Evolutionary conservation across 2,888 invertebrate genomes (phyloP).

Genomic region (Drosophila suboccidentalis): DNA sequence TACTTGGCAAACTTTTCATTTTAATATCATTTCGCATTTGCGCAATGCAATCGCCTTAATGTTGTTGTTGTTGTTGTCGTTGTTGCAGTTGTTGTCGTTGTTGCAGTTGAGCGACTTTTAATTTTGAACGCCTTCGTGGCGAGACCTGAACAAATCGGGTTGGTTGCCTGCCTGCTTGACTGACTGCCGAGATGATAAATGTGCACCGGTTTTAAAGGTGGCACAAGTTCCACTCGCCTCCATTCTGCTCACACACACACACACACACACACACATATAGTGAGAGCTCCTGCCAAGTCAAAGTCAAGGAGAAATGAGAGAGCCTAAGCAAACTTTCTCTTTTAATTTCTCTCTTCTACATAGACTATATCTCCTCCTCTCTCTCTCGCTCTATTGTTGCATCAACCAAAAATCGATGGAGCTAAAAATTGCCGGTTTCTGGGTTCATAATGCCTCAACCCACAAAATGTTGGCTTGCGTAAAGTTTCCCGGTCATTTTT

Average conservation of each 20-base stretch:
- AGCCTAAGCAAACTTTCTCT: slow-evolving; percentile 40
- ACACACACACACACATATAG: neutral
- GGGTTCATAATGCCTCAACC: slow-evolving; percentile 19
- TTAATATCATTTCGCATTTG: slow-evolving; percentile 80
- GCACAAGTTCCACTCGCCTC: slow-evolving; percentile 33
- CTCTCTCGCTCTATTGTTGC: slow-evolving; percentile 6
- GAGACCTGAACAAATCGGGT: slow-evolving; percentile 69
- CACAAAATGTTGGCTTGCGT: slow-evolving; percentile 57
- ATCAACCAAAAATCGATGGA: slow-evolving; percentile 69
- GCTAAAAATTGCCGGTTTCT: slow-evolving; percentile 73
- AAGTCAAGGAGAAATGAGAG: slow-evolving; percentile 45
- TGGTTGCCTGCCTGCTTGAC: slow-evolving; percentile 64
- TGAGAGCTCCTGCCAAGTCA: slow-evolving; percentile 21
- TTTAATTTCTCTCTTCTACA: neutral
- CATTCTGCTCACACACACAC: slow-evolving; percentile 3
- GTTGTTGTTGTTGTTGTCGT: slow-evolving; percentile 32
- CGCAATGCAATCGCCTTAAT: slow-evolving; percentile 66
- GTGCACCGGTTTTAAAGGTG: slow-evolving; percentile 69
- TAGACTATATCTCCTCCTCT: neutral
- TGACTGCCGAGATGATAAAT: slow-evolving; percentile 73
- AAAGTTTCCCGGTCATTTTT: slow-evolving; percentile 67
- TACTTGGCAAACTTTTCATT: slow-evolving; percentile 82
- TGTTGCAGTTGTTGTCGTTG: slow-evolving; percentile 39
- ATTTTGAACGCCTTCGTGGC: slow-evolving; percentile 83
- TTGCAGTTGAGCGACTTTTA: slow-evolving; percentile 79